These are phyloP conservation scores for Schizopygopsis pylzovi DNA, from an alignment of 2,797 vertebrate genomes.

Conservation along the genomic window DNA sequence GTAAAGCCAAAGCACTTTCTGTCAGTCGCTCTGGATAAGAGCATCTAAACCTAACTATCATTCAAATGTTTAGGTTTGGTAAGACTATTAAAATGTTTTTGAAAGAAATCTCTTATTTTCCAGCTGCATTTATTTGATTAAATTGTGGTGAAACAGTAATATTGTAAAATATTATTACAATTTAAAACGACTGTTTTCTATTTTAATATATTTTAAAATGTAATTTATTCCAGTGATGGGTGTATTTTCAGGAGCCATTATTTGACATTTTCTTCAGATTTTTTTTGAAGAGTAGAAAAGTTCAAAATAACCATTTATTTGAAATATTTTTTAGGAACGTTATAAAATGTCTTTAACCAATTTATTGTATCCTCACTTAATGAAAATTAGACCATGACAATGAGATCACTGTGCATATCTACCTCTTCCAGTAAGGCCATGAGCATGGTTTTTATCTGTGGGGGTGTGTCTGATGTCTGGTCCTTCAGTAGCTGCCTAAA, in stretches of 20 bases:
- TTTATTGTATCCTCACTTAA: not conserved
- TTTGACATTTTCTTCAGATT: not conserved
- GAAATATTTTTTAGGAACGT: not conserved
- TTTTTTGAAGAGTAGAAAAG: not conserved
- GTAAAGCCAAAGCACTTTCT: not conserved
- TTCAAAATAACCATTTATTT: not conserved
- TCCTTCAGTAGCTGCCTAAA: conserved; percentile 97
- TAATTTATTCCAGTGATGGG: not conserved
- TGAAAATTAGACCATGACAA: not conserved
- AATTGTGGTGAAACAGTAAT: not conserved
- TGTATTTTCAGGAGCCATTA: not conserved
- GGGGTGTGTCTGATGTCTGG: conserved; percentile 78
- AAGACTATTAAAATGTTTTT: not conserved
- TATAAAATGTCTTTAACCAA: not conserved
- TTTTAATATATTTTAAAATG: not conserved
- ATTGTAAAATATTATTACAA: not conserved
- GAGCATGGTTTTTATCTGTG: conserved; percentile 87
- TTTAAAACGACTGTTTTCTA: not conserved
- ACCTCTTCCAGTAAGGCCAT: conserved; percentile 95
- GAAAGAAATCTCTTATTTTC: not conserved
- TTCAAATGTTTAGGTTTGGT: not conserved
- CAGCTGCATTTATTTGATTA: not conserved
- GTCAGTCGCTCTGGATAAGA: not conserved
- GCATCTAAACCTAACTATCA: not conserved
- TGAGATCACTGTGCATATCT: conserved; percentile 29